Evolutionary conservation across 1,140 invertebrate genomes (phyloP).

Genomic region (Tachypleus tridentatus): DNA sequence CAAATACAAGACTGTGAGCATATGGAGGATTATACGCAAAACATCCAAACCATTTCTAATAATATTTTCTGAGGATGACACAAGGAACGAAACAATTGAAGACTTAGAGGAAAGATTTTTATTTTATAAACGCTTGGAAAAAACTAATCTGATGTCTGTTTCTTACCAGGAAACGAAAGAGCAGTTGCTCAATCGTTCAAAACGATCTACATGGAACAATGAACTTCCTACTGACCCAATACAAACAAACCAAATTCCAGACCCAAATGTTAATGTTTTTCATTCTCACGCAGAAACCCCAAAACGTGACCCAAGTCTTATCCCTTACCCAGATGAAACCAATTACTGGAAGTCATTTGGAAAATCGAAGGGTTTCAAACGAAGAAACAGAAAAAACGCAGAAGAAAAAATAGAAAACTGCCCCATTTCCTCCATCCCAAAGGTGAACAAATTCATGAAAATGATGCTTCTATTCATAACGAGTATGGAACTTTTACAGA

Average conservation of each 20-base stretch:
- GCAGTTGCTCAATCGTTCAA: neutral
- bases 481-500: slow-evolving; percentile 7
- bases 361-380: slow-evolving; percentile 23
- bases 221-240: slow-evolving; percentile 32
- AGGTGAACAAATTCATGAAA: slow-evolving; percentile 4
- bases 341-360: neutral
- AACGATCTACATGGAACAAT: slow-evolving; percentile 31
- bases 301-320: slow-evolving; percentile 16
- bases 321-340: slow-evolving; percentile 24
- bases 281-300: slow-evolving; percentile 4
- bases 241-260: slow-evolving; percentile 7
- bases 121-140: slow-evolving; percentile 1
- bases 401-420: slow-evolving; percentile 22
- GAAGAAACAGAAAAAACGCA: slow-evolving; percentile 23
- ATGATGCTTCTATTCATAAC: slow-evolving; percentile 12
- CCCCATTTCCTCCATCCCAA: slow-evolving; percentile 7
- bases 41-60: slow-evolving; percentile 34
- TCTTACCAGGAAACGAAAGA: slow-evolving; percentile 10
- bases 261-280: too few relatives aligned
- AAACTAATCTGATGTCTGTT: neutral
- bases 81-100: slow-evolving; percentile 23
- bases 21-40: slow-evolving; percentile 12
- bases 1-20: neutral
- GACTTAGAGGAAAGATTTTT: neutral
- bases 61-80: slow-evolving; percentile 34